These are phyloP conservation scores for Prinia subflava DNA, from an alignment of 2,113 vertebrate species.

Conservation along the genomic window DNA sequence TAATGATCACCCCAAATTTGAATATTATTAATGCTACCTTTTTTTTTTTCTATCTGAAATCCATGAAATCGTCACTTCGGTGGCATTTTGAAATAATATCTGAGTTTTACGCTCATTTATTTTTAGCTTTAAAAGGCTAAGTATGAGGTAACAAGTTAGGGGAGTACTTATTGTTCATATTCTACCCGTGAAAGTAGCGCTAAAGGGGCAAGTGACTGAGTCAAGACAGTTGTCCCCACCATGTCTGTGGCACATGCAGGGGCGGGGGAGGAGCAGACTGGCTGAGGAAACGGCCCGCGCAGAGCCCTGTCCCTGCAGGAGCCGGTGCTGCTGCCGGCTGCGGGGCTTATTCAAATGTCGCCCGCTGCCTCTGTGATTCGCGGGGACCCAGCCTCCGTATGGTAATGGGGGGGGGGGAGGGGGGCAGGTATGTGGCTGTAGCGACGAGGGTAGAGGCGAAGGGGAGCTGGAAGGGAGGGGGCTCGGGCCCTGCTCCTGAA, in stretches of 20 bases:
- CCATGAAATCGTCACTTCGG: neutral
- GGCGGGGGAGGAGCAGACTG: neutral
- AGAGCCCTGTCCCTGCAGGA: neutral
- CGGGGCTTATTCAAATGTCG: constrained; percentile 71
- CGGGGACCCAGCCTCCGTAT: constrained; percentile 55
- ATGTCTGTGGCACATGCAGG: constrained; percentile 5
- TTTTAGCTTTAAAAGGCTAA: constrained; percentile 52
- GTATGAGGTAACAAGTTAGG: neutral
- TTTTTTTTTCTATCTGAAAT: neutral
- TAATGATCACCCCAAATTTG: neutral
- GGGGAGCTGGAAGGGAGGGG: neutral
- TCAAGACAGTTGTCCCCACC: neutral
- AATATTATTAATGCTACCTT: neutral
- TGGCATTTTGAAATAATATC: neutral
- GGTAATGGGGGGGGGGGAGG: constrained; percentile 34
- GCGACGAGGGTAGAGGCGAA: neutral
- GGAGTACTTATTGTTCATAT: constrained; percentile 47
- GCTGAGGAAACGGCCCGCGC: neutral
- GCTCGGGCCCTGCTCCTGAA: neutral
- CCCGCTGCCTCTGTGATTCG: constrained; percentile 63
- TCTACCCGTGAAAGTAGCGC: constrained; percentile 24
- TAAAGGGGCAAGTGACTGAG: constrained; percentile 44
- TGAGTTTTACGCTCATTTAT: neutral
- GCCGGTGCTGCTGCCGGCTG: neutral
- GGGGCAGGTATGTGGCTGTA: neutral